These are phyloP conservation scores for Apistogramma diplotaenia DNA, from an alignment of 2,113 vertebrate genomes.

Conservation along the genomic window DNA sequence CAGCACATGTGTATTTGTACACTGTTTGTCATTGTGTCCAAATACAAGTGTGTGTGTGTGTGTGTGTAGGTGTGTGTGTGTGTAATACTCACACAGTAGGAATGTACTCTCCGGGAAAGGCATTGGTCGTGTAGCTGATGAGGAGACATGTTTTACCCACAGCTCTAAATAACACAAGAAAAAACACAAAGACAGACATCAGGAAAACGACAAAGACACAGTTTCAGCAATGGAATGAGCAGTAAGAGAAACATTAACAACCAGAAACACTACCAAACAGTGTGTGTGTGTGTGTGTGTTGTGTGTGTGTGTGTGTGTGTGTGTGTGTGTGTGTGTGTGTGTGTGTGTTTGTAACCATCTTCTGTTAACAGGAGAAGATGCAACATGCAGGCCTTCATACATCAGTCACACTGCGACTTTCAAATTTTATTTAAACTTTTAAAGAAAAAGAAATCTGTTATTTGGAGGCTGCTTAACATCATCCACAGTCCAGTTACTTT, in stretches of 20 bases:
- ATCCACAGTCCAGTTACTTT: neutral
- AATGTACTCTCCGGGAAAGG: constrained; percentile 93
- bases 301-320: too few relatives aligned
- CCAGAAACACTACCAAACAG: too few relatives aligned
- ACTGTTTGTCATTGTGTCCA: neutral
- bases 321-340: too few relatives aligned
- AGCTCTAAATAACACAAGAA: constrained; percentile 74
- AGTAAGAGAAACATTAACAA: neutral
- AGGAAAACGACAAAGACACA: neutral
- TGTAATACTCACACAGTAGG: constrained; percentile 88
- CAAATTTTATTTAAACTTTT: too few relatives aligned
- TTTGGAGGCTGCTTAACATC: neutral
- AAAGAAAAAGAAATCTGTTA: neutral
- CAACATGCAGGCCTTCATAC: neutral
- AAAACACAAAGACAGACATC: neutral
- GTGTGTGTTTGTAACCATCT: neutral
- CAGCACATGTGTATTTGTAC: neutral
- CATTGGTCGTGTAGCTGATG: constrained; percentile 96
- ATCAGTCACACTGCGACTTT: neutral
- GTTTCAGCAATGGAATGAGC: neutral
- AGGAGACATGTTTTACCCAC: constrained; percentile 96
- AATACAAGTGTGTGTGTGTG: neutral
- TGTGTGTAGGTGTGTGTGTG: neutral
- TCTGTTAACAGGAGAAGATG: neutral
- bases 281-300: too few relatives aligned